Base-by-base conservation (phyloP, 2,888 invertebrate species). In the Andricus curvator region DNA sequence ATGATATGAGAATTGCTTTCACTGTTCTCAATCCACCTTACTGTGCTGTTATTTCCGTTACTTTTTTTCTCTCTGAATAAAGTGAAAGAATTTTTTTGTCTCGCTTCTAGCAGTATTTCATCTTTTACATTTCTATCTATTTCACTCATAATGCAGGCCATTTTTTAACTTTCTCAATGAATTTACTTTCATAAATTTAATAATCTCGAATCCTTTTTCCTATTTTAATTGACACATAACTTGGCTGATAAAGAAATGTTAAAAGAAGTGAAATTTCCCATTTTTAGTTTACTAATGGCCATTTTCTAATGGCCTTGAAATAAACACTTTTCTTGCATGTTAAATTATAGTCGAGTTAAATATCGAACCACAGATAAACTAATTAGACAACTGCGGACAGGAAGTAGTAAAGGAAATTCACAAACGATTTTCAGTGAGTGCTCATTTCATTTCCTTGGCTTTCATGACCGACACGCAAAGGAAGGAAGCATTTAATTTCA, bases 361-460 rank as follows among this genome's bases (percentile, higher is more conserved):
- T 44, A 44, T 44, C 68, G 41, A 68, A 68, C n/a, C n/a, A 22
- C 22, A 67, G 37, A 68, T 68, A 70, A 74, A 74, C 29, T 56
- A 74, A 74, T 56, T 56, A 74, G 51, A 74, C 48, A 70, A 29
- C 17, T 29, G 33, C 33, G 29, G 51, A 25, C 22, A 68, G 68
- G 70, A 74, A 74, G 51, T n/a, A 74, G 20, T 74, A 74, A 74
- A 51, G 51, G 70, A 74, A 70, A 74, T 33, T 56, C 25, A 56
- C 20, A 74, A 74, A 74, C 20, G 51, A 74, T 74, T 56, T 74
- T 74, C 20, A 74, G 70, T 33, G 17, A 33, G 51, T 74, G 33
- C 70, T 74, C 33, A n/a, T 74, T 74, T 74, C 29, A 74, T 74
- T 74, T 74, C 70, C 70, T 74, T 74, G 70, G 70, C 51, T 51